These are phyloP conservation scores for Anneissia japonica DNA, from an alignment of 35 echinoderm and acorn worm genomes.

Conservation along the genomic window DNA sequence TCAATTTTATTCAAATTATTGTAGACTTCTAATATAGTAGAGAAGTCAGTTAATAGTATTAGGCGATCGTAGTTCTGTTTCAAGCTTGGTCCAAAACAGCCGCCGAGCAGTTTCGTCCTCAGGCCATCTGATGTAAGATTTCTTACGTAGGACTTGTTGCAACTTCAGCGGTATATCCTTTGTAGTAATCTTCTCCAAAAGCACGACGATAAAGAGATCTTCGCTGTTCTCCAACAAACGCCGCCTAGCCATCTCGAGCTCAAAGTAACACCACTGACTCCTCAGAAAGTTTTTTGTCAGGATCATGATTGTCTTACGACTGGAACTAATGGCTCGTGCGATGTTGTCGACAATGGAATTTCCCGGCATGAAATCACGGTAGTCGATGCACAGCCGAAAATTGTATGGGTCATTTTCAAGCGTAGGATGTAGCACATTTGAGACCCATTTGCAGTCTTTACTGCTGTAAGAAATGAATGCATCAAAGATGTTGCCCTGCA, in stretches of 20 bases:
- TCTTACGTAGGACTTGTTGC: background rate
- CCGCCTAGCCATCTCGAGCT: slow-evolving; percentile 14
- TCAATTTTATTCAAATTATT: too few relatives aligned
- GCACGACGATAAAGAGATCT: background rate
- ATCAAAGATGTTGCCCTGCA: too few relatives aligned
- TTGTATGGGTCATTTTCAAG: background rate
- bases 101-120: background rate
- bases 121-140: slow-evolving; percentile 6
- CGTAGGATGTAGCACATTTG: background rate
- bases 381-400: background rate
- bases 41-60: too few relatives aligned
- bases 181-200: slow-evolving; percentile 6
- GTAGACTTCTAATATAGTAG: too few relatives aligned
- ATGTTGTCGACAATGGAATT: background rate
- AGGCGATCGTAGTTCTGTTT: too few relatives aligned
- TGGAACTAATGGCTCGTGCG: background rate
- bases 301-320: slow-evolving; percentile 9
- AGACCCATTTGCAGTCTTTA: background rate
- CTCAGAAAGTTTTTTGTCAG: background rate
- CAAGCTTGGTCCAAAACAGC: slow-evolving; percentile 9
- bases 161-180: background rate
- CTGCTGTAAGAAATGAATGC: too few relatives aligned
- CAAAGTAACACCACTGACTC: slow-evolving; percentile 26
- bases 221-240: background rate
- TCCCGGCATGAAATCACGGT: slow-evolving; percentile 6